phyloP scores from a whole-genome alignment of 2,113 vertebrate genomes.

The Alexandromys fortis region DNA sequence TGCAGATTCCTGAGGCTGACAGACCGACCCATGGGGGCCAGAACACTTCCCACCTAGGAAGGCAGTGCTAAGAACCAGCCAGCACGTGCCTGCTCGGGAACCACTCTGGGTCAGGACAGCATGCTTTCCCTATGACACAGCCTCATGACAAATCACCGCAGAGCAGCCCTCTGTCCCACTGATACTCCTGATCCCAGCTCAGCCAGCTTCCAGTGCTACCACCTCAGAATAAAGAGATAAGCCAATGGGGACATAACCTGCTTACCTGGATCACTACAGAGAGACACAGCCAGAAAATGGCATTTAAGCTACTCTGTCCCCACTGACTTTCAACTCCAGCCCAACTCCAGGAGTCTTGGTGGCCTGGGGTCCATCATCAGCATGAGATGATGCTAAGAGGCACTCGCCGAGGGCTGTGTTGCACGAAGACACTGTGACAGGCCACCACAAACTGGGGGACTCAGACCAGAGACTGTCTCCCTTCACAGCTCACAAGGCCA shows the following conservation, averaged over 20 bases:
- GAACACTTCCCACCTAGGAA: accelerated
- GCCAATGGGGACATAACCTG: background rate
- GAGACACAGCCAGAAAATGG: background rate
- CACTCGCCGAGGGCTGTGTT: background rate
- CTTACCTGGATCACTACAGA: background rate
- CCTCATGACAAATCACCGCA: background rate
- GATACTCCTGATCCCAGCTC: background rate
- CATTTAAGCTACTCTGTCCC: too few species aligned
- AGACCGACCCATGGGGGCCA: accelerated
- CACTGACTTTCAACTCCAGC: background rate
- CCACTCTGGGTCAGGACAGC: background rate
- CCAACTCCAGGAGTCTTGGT: too few species aligned
- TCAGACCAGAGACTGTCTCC: background rate
- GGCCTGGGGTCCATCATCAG: background rate
- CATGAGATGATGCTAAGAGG: background rate
- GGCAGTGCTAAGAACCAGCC: background rate
- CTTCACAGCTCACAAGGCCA: too few species aligned
- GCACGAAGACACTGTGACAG: accelerated
- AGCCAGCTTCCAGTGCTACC: too few species aligned
- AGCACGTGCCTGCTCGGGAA: accelerated
- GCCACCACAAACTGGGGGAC: background rate
- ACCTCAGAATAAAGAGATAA: background rate
- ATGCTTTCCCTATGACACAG: background rate
- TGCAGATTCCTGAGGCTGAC: background rate
- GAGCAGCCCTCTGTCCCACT: too few species aligned